phyloP scores from a whole-genome alignment of 23 tunicate genomes.

The Aplidium turbinatum region DNA sequence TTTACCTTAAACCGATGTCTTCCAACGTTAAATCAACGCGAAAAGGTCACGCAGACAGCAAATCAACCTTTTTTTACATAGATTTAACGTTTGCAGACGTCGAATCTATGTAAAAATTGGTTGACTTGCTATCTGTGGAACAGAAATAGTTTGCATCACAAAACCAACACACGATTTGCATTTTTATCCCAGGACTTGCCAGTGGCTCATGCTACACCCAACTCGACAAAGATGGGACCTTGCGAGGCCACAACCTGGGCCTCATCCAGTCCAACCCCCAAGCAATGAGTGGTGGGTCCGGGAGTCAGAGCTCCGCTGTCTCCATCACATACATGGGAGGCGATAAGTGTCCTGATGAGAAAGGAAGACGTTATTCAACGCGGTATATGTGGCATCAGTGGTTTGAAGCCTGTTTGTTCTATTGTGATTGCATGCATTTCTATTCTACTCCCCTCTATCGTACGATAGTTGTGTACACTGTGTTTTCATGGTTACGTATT shows the following conservation, averaged over 20 bases:
- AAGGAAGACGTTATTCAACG: slow-evolving; percentile 51
- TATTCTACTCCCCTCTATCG: no score
- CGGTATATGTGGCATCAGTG: no score
- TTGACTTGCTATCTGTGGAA: no score
- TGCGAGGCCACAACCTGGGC: slow-evolving; percentile 46
- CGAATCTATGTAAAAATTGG: no score
- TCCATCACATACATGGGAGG: slow-evolving; percentile 54
- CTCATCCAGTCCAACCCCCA: slow-evolving; percentile 60
- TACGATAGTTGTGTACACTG: no score
- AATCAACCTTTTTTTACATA: no score
- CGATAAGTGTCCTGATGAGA: slow-evolving; percentile 40
- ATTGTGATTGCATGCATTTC: no score
- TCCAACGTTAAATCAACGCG: background rate
- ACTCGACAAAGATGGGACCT: background rate
- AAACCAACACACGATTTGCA: background rate
- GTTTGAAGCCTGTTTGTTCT: no score
- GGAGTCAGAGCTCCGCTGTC: slow-evolving; percentile 40
- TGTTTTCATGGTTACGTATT: no score
- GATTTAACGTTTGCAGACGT: no score
- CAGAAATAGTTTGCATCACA: background rate
- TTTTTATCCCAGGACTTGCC: slow-evolving; percentile 37
- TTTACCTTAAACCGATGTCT: background rate
- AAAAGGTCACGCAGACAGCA: no score
- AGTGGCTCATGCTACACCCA: slow-evolving; percentile 37
- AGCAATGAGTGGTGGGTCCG: slow-evolving; percentile 41